phyloP scores from a whole-genome alignment of 2,888 invertebrate species.

The Lamellibrachia columna region DNA sequence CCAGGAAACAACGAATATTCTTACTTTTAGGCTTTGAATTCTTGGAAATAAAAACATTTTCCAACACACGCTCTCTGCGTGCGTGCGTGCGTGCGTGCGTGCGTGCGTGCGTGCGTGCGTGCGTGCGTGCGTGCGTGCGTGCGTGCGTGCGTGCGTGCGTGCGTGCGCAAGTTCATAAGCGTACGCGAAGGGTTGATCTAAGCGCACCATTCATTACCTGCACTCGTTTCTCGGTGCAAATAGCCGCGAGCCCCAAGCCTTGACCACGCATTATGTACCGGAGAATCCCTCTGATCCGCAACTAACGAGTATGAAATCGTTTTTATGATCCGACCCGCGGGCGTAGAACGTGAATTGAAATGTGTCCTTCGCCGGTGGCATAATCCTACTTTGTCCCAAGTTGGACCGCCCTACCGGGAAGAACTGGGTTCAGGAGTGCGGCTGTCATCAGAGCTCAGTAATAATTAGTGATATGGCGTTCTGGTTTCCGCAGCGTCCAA shows the following conservation, averaged over 20 bases:
- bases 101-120: too few species aligned
- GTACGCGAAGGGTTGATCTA: not conserved
- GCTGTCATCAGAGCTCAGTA: not conserved
- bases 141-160: too few species aligned
- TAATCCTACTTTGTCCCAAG: not conserved
- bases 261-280: not conserved
- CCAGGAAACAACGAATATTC: too few species aligned
- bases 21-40: too few species aligned
- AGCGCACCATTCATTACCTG: not conserved
- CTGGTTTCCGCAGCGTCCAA: not conserved
- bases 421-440: not conserved
- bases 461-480: not conserved
- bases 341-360: not conserved
- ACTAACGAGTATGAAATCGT: not conserved
- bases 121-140: too few species aligned
- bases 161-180: not conserved
- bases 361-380: not conserved
- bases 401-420: not conserved
- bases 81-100: too few species aligned
- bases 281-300: conserved; percentile 9
- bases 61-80: too few species aligned
- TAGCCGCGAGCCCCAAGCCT: not conserved
- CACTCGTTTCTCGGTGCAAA: not conserved
- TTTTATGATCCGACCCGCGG: not conserved
- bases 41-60: too few species aligned